Evolutionary conservation across 2,888 invertebrate genomes (phyloP), one percentile per base, ranked within the genome.

Genomic region (Arge pagana): DNA sequence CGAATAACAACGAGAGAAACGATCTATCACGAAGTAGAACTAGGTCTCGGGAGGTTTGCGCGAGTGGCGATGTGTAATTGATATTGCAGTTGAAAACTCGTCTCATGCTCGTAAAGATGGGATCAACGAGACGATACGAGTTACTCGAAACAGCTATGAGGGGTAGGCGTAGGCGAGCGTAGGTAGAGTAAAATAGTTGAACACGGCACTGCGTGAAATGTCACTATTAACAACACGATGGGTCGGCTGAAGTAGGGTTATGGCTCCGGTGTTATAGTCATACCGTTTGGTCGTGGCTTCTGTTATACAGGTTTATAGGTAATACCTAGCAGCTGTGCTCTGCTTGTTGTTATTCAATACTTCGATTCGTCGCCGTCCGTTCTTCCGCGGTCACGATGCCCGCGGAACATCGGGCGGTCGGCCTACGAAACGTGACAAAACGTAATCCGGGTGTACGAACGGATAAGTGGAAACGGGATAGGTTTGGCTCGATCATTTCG

Each of bases 291-390:
- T n/a, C 8, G 28, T 3, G 10, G 28, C 28, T 10, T 8, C 8
- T 26, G 28, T 26, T 8, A 26, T 26, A 33, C 23, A 23, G 31
- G 33, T 31, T 45, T 45, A 35, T 23, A 2, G 45, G 35, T 33
- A 16, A 21, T 33, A 33, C 23, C 26, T 10, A 8, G 33, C 45
- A 45, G 33, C 45, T 45, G 45, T 42, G 42, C 15, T 13, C 42
- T 28, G 21, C 19, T 11, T 18, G 30, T 45, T 45, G 35, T 45
- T 31, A 45, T 45, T 45, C 45, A 33, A 45, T 35, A 45, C 24
- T 45, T 45, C 45, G 24, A 45, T 45, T 45, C 28, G 45, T 45
- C 45, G 31, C 23, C 11, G 33, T 45, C 24, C 45, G 19, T 11
- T 3, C 35, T 39, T n/a, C 11, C 7, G 28, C 33, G 13, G 15